Percentiles rank a stretch among this genome's conserved stretches.
Conservation (phyloP, 2,113 vertebrate genomes). For the Malaclemys terrapin region DNA sequence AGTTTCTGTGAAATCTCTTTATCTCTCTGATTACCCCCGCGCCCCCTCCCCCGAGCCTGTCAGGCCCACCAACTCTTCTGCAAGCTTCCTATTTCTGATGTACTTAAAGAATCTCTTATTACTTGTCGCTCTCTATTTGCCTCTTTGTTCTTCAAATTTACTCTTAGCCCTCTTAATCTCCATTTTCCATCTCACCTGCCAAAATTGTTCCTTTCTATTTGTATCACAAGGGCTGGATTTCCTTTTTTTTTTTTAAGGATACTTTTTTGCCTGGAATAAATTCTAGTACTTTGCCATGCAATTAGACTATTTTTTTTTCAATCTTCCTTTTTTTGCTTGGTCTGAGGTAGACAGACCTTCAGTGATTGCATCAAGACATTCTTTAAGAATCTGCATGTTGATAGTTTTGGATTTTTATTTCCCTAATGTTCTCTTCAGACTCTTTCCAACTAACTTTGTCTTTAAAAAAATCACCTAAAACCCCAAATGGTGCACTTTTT, state of each 20-base stretch:
- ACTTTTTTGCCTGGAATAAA: neutral
- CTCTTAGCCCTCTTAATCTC: constrained; percentile 49
- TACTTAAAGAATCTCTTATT: constrained; percentile 42
- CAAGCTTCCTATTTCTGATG: neutral
- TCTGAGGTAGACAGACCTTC: neutral
- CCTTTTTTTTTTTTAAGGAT: constrained; percentile 21
- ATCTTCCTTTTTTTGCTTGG: neutral
- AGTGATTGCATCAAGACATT: neutral
- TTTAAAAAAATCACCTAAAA: neutral
- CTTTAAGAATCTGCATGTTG: constrained; percentile 1
- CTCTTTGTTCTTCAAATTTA: constrained; percentile 34
- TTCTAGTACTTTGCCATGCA: neutral
- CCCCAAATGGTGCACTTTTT: neutral
- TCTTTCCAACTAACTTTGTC: neutral
- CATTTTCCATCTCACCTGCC: constrained; percentile 58
- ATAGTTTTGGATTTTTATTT: neutral
- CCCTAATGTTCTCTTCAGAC: neutral
- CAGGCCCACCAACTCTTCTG: neutral
- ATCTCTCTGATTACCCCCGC: neutral
- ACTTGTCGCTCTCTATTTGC: constrained; percentile 51
- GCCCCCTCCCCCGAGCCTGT: neutral
- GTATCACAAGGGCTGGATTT: constrained; percentile 46
- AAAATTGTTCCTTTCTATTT: constrained; percentile 51
- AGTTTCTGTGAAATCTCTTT: constrained; percentile 6
- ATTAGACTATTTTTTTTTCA: neutral